Conservation (phyloP, 2,888 invertebrate species). For the Cephus pygmeus region DNA sequence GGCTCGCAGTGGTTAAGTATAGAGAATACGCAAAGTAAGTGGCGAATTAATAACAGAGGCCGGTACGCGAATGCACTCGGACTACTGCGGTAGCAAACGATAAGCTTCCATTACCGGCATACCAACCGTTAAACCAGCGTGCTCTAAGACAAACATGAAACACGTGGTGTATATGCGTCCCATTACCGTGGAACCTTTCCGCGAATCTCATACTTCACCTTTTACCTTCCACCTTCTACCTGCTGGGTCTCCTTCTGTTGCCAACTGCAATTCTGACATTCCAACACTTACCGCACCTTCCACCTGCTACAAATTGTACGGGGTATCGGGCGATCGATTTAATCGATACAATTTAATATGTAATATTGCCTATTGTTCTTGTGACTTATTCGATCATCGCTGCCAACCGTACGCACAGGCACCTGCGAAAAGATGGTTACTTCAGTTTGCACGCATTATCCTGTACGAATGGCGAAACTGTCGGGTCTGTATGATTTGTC, state of each 20-base stretch:
- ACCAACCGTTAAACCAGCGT: constrained; percentile 45
- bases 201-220: neutral
- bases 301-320: neutral
- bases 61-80: constrained; percentile 6
- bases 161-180: neutral
- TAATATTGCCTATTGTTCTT: neutral
- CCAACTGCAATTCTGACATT: neutral
- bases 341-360: neutral
- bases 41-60: constrained; percentile 51
- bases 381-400: neutral
- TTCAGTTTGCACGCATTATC: neutral
- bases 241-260: neutral
- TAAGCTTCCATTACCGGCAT: constrained; percentile 58
- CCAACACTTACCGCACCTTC: neutral
- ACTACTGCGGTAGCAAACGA: constrained; percentile 52
- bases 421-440: neutral
- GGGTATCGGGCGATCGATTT: neutral
- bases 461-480: neutral
- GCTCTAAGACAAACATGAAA: neutral
- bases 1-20: neutral
- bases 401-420: neutral
- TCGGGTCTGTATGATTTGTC: constrained; percentile 55
- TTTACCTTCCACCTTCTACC: neutral
- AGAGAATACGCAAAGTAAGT: constrained; percentile 41
- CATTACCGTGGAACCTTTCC: neutral